Percentiles rank a stretch among this genome's conserved stretches.
phyloP scores from a whole-genome alignment of 1,140 invertebrate species.

The Cylas formicarius region DNA sequence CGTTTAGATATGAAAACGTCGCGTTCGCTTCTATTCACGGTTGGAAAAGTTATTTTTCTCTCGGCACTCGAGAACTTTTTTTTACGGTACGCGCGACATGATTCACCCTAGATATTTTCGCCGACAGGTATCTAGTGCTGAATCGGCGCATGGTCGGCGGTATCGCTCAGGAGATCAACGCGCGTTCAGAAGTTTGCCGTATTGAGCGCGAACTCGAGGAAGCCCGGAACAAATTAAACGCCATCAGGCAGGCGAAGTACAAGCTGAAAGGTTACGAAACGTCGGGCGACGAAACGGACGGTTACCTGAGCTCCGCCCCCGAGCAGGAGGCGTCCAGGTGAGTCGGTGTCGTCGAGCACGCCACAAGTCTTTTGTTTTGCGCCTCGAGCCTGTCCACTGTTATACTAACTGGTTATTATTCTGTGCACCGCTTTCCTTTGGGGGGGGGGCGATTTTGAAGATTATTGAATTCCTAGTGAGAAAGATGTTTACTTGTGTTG shows the following conservation, averaged over 20 bases:
- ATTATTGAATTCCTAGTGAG: too few species aligned
- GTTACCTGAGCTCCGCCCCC: slow-evolving; percentile 35
- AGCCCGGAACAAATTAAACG: slow-evolving; percentile 79
- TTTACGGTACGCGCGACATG: too few species aligned
- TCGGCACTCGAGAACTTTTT: too few species aligned
- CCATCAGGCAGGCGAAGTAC: slow-evolving; percentile 79
- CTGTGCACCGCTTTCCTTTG: too few species aligned
- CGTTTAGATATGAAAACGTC: background rate
- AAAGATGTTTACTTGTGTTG: too few species aligned
- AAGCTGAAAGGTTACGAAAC: slow-evolving; percentile 52
- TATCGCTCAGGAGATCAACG: slow-evolving; percentile 85
- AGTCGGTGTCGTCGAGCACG: slow-evolving; percentile 40
- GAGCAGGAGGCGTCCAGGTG: slow-evolving; percentile 38
- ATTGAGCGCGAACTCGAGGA: slow-evolving; percentile 92
- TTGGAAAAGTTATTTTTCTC: too few species aligned
- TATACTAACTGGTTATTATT: background rate
- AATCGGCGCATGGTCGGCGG: slow-evolving; percentile 89
- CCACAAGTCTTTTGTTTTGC: too few species aligned
- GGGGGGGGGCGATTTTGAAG: too few species aligned
- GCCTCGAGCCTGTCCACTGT: background rate
- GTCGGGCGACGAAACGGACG: slow-evolving; percentile 40
- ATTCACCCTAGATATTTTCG: too few species aligned
- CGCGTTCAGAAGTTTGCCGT: slow-evolving; percentile 61
- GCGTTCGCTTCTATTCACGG: too few species aligned
- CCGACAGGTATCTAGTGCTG: slow-evolving; percentile 60